These are phyloP conservation scores for Molossus molossus DNA, from an alignment of 2,797 vertebrate genomes.

Conservation along the genomic window DNA sequence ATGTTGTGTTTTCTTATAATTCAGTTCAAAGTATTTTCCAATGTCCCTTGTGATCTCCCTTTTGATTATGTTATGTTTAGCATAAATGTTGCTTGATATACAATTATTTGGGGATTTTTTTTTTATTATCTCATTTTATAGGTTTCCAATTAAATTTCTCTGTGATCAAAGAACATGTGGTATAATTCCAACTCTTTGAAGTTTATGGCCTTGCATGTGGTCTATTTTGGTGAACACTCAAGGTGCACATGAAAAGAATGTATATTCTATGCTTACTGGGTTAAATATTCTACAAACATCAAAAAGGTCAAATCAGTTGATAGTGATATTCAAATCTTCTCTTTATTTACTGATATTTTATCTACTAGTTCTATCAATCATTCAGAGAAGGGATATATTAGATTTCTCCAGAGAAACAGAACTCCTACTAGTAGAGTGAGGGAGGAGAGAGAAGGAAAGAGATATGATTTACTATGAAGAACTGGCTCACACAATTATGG, in stretches of 20 bases:
- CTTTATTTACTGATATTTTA: neutral
- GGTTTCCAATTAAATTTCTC: conserved; percentile 9
- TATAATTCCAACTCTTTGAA: conserved; percentile 15
- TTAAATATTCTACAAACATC: neutral
- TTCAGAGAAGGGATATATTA: neutral
- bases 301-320: neutral
- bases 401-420: neutral
- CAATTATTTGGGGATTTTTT: neutral
- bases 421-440: neutral
- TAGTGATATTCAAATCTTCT: neutral
- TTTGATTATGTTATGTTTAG: neutral
- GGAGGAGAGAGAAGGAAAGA: neutral
- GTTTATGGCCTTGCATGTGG: neutral
- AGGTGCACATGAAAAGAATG: neutral
- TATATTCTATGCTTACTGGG: neutral
- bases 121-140: conserved; percentile 38
- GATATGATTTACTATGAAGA: neutral
- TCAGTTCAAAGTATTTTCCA: conserved; percentile 28
- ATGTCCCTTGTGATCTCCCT: neutral
- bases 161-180: neutral
- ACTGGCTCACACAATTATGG: neutral
- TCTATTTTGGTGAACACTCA: neutral
- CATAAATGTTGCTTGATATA: neutral
- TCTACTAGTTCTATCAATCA: neutral
- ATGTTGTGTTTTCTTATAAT: neutral